Evolutionary conservation across 2,797 vertebrate species (phyloP), one percentile per base, ranked within the genome.

Genomic region (Acanthiza pusilla): DNA sequence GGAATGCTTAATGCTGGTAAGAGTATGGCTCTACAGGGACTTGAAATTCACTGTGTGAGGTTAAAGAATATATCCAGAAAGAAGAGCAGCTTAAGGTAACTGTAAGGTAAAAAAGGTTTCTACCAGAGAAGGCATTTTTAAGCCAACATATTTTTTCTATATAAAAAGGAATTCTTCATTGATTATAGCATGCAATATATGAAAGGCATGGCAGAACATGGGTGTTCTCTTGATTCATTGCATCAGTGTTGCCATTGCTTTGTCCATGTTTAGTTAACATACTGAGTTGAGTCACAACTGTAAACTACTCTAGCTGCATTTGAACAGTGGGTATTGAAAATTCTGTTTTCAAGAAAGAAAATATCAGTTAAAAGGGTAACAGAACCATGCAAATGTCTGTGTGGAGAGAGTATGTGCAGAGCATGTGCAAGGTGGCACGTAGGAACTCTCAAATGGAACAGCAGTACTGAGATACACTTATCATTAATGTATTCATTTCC

Each of bases 31-130:
- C 88, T 50, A 85, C 11, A 88, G 81, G 89, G 85, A 93, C 11
- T 65, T 68, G 71, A 87, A 93, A 93, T 72, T 85, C 78, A 75
- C 29, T 47, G 7, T 42, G 11, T 68, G 32, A 88, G 16, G 19
- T 91, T 91, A 77, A 91, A 76, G 63, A 40, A 81, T 60, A 72
- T 23, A 63, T 17, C 11, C 66, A 78, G 78, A 91, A 87, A 94
- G 54, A 16, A 65, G 8, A 79, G 29, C 8, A 68, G 7, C 29
- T 75, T 85, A 45, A 10, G 45, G 45, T 21, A 45, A 45, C 20
- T 45, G 20, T 45, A 79, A 67, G 26, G 29, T 13, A 78, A 50
- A 75, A 89, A 79, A 21, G 14, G 4, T 32, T 80, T 70, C 38
- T 73, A 43, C 16, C 9, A 62, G 5, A n/a, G 16, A 60, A 55